A percentile compares a stretch with the other conserved stretches of the same genome.
Conservation (phyloP, 2,888 invertebrate species). For the Morpho deidamia region DNA sequence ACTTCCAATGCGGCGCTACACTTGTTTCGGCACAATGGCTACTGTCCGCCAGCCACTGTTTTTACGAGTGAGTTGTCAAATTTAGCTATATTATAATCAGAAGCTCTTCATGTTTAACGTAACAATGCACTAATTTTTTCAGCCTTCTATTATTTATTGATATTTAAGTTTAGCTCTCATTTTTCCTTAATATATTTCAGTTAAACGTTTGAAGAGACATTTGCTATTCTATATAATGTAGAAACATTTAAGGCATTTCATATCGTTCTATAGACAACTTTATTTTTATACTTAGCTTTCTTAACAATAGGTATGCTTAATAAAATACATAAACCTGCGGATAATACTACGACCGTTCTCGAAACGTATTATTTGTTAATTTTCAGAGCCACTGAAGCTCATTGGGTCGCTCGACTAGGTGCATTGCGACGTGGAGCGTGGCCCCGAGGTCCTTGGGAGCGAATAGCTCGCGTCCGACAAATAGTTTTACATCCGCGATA, state of each 20-base stretch:
- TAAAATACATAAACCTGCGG: too few species aligned
- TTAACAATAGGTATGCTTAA: too few species aligned
- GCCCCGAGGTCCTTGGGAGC: constrained; percentile 87
- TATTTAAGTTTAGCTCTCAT: too few species aligned
- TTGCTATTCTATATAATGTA: too few species aligned
- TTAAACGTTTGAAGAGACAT: too few species aligned
- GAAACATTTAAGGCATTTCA: too few species aligned
- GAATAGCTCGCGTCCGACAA: constrained; percentile 80
- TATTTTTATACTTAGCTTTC: neutral
- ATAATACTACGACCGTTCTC: too few species aligned
- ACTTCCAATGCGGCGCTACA: constrained; percentile 90
- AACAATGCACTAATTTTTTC: too few species aligned
- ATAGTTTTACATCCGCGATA: constrained; percentile 86
- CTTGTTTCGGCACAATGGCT: constrained; percentile 85
- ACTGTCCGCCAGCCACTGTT: constrained; percentile 89
- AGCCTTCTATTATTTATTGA: too few species aligned
- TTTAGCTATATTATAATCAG: too few species aligned
- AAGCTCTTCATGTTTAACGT: too few species aligned
- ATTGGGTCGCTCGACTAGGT: constrained; percentile 90
- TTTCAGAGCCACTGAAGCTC: constrained; percentile 82
- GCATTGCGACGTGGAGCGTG: constrained; percentile 84
- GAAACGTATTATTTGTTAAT: neutral
- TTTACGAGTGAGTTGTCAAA: constrained; percentile 82
- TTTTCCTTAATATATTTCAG: too few species aligned
- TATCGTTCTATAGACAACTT: neutral